Evolutionary conservation across 2,888 invertebrate species (phyloP), one percentile per base, ranked within the genome.

Genomic region (Xylophagus ater): DNA sequence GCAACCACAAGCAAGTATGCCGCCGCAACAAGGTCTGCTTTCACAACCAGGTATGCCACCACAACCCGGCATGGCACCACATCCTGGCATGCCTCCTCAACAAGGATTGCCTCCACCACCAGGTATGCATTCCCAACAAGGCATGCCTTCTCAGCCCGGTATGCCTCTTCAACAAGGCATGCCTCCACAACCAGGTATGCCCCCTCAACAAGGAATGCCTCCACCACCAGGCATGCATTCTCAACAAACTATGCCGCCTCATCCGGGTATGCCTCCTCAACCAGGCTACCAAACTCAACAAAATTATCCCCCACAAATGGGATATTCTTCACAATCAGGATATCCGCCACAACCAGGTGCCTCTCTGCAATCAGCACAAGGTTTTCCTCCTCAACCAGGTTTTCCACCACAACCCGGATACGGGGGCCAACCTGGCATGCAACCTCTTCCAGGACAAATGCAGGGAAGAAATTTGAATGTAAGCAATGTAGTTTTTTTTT

Each of bases 401-500:
- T n/a, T n/a, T n/a, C n/a, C n/a, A n/a, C n/a, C n/a, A n/a, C 50
- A 53, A 41, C 49, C 53, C 14, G 54, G 54, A 20, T 53, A 55
- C 43, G 49, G 53, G 32, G 50, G 53, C 33, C 46, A 51, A 32
- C 39, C 13, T 37, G 51, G 49, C 4, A 52, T 51, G 3, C 50
- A 46, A 29, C 49, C 48, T 30, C 50, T 51, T 45, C 47, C 49
- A 14, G 51, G 51, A 10, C 45, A 53, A 19, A 58, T 56, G 2
- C 61, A 49, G 38, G 58, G 59, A 47, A 59, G 58, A 42, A 51
- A 53, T 41, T 17, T 12, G 14, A 35, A 19, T 10, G 10, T 13
- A 53, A 40, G 4, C 34, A 15, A 4, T 24, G 45, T 5, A 48
- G 49, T 3, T 40, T 48, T 38, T 42, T 28, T 4, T 19, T n/a